Evolutionary conservation across 2,797 vertebrate genomes (phyloP).

Genomic region (Girardinus metallicus): DNA sequence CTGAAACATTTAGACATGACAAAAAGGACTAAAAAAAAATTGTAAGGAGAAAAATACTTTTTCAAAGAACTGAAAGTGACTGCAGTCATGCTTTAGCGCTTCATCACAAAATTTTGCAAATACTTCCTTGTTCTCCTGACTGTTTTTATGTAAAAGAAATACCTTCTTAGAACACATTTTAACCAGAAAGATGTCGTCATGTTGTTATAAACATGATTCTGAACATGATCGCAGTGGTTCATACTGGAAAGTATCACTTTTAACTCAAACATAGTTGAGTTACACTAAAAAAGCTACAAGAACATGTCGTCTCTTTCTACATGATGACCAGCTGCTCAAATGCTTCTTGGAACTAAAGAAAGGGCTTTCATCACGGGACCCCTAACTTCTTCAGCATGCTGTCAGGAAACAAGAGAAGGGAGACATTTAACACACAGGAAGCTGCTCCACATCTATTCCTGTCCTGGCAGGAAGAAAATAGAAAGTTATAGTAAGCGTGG

Average conservation of each 20-base stretch:
- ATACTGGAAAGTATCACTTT: not conserved
- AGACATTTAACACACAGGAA: not conserved
- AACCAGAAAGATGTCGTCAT: too few relatives aligned
- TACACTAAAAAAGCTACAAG: not conserved
- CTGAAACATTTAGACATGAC: not conserved
- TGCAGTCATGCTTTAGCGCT: not conserved
- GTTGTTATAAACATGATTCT: not conserved
- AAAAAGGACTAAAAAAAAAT: not conserved
- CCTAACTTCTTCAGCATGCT: not conserved
- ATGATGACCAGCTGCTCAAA: not conserved
- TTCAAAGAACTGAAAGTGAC: not conserved
- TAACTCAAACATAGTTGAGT: too few relatives aligned
- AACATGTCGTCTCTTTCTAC: not conserved
- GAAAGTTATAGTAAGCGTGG: not conserved
- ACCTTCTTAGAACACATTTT: not conserved
- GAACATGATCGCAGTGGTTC: not conserved
- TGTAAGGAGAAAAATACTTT: not conserved
- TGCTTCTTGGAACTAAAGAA: not conserved
- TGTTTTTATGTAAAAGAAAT: not conserved
- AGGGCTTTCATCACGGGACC: not conserved
- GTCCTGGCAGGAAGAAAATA: not conserved
- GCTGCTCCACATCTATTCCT: not conserved
- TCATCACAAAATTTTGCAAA: not conserved
- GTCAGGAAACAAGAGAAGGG: conserved; percentile 2
- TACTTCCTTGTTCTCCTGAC: not conserved